Evolutionary conservation across 2,113 vertebrate genomes (phyloP), one percentile per base, ranked within the genome.

Genomic region (Bothrops jararaca): DNA sequence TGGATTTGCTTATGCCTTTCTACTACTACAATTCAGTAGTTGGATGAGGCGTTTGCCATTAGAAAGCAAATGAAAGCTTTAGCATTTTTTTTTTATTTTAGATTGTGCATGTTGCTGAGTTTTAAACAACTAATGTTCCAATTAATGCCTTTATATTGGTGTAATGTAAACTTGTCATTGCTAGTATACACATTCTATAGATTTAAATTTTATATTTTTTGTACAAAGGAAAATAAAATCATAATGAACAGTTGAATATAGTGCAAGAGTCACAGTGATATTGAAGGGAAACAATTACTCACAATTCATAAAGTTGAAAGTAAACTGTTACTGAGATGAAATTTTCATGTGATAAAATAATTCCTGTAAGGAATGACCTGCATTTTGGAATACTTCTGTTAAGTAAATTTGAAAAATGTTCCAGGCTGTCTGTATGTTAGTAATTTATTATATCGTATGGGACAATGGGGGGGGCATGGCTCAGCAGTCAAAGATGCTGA

Each of bases 161-260:
- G 96, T 97, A 97, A 96, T 95, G 96, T 97, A 96, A 97, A 96
- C 96, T 97, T 96, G 97, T 97, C 95, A 94, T 96, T 95, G 95
- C 96, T 97, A 96, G 97, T 97, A 96, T 97, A 96, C 97, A 95
- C 97, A 97, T 97, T 97, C 95, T 97, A 97, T 96, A 96, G 96
- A 97, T 96, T 97, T 96, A 97, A 97, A 96, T 98, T 98, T 98
- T 97, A 97, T 97, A 97, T 97, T 97, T 98, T 98, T 98, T 98
- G 98, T 98, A 98, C 96, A 97, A 97, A 97, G 97, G 96, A 95
- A 97, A 97, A 97, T 97, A 98, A 98, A 97, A 90, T 96, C 97
- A 97, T 96, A 97, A 97, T 94, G 94, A 97, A 97, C 96, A 96
- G 97, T 96, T 56, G 92, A 88, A 94, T 80, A 0, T 57, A 39